Evolutionary conservation across 2,888 invertebrate species (phyloP), one percentile per base, ranked within the genome.

Genomic region (Linhomoeus sp.): DNA sequence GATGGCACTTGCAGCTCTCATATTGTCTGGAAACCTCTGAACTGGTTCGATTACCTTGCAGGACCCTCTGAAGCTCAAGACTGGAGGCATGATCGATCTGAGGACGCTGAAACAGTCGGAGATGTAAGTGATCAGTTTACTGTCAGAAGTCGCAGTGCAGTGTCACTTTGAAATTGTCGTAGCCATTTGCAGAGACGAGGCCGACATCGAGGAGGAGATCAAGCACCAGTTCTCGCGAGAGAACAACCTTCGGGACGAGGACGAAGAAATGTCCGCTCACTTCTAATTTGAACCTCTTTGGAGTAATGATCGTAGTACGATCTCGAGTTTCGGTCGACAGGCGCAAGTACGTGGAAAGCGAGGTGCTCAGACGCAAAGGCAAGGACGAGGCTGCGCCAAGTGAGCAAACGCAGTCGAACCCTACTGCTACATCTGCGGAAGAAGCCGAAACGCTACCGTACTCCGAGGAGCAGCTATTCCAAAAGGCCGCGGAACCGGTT

Each of bases 161-260:
- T n/a, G n/a, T n/a, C n/a, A n/a, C n/a, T n/a, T n/a, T n/a, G n/a
- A n/a, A n/a, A n/a, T n/a, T n/a, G n/a, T n/a, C 19, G 20, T 15
- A n/a, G 17, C 19, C 17, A 12, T 25, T 7, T 58, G 79, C 26
- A 81, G 62, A 75, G 79, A 67, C 49, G 76, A 77, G 0, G 86
- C 87, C 50, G 86, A 88, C 66, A 80, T 87, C 0, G 88, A 88
- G 63, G 86, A 88, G 23, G 48, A 60, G 38, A 88, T 94, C 46
- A 90, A 90, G 20, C 92, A 90, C 25, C 86, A 87, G 57, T 94
- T 94, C 69, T 92, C 92, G 17, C 88, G 87, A 0, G 92, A 94
- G 71, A 94, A 92, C 0, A 94, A 94, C 66, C 82, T 88, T 66
- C 75, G 92, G 26, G 94, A 94, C 64, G 94, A 94, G 72, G 94